Evolutionary conservation across 2,888 invertebrate genomes (phyloP), one percentile per base, ranked within the genome.

Genomic region (Mesorhabditis sp.): DNA sequence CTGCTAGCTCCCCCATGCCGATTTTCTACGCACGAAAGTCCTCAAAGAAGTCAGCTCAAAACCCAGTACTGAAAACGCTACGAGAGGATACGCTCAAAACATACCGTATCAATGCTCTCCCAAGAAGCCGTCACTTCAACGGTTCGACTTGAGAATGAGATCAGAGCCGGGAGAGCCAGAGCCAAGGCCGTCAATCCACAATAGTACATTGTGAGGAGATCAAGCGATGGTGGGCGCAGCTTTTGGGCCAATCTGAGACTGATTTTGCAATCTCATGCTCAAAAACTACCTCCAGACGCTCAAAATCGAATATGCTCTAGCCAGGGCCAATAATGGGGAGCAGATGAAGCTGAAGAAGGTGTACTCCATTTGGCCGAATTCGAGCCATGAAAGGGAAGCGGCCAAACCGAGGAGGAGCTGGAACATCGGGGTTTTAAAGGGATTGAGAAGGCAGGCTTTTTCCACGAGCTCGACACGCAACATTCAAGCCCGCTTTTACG

Each of bases 81-180:
- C 62, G 42, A 4, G 15, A 7, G 13, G 42, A 4, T 7, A 66
- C 5, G 10, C 50, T 62, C 6, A 5, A n/a, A 69, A 71, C 81
- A 74, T 65, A 85, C 84, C 71, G 82, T 81, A 69, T 85, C 84
- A 50, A 84, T 84, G 50, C 79, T 80, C 65, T 84, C 84, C 84
- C 84, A 84, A 58, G 81, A 79, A 4, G 84, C 84, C 45, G 83
- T 82, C 13, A 83, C 80, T 62, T 81, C 72, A 4, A 83, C 78
- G 45, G 74, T 68, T 43, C 76, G 73, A 42, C 67, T 45, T 1
- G 73, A 71, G 66, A 76, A 80, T 1, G 82, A 83, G 28, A 82
- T 42, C 4, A 80, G n/a, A 0, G 83, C 82, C 0, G 82, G 82
- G 5, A 82, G 43, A 41, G 76, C 69, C 5, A 82, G 72, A 64